Percentiles rank a stretch among this genome's conserved stretches.
phyloP scores from a whole-genome alignment of 1,140 invertebrate species.

The Orchesella cincta region DNA sequence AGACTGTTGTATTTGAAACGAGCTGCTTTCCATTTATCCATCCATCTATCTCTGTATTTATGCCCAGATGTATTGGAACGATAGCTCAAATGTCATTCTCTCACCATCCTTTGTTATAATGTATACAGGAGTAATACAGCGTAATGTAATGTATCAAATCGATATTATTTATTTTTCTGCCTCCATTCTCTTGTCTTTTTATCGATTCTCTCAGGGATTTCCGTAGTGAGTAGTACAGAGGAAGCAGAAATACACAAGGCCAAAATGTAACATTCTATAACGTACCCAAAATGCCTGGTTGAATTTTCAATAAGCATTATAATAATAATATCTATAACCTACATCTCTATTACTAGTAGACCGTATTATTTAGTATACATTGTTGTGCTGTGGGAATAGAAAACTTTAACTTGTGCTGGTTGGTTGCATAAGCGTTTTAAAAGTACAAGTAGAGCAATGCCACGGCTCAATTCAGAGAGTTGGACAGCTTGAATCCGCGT shows the following conservation, averaged over 20 bases:
- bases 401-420: no score
- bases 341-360: no score
- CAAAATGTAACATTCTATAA: no score
- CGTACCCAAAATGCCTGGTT: background rate
- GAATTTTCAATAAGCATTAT: background rate
- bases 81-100: constrained; percentile 21
- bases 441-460: no score
- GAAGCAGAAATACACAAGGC: no score
- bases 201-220: constrained; percentile 1
- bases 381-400: no score
- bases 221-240: no score
- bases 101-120: background rate
- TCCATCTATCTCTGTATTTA: background rate
- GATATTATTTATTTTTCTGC: constrained; percentile 22
- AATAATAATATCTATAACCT: no score
- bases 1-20: background rate
- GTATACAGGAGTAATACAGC: background rate
- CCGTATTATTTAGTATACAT: no score
- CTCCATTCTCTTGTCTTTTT: constrained; percentile 13
- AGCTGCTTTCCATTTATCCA: background rate
- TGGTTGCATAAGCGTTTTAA: no score
- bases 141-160: background rate
- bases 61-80: background rate
- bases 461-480: no score
- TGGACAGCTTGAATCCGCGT: no score